phyloP scores from a whole-genome alignment of 2,113 vertebrate genomes.

The Strix uralensis region DNA sequence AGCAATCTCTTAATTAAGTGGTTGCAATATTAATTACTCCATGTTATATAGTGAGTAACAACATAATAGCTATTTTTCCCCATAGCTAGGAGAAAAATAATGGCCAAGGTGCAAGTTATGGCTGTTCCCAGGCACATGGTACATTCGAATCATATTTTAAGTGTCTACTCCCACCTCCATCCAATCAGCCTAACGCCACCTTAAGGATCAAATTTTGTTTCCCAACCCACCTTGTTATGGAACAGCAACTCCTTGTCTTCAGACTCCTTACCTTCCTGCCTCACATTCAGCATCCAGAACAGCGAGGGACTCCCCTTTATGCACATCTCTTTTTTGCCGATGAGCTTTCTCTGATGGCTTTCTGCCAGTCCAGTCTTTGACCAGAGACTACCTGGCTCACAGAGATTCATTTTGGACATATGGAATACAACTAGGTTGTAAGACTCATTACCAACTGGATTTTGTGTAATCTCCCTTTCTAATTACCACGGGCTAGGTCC shows the following conservation, averaged over 20 bases:
- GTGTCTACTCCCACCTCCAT: background rate
- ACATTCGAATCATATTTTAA: background rate
- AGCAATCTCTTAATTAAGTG: background rate
- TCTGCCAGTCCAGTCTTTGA: background rate
- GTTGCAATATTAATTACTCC: background rate
- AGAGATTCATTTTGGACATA: background rate
- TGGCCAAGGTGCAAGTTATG: background rate
- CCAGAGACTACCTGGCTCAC: background rate
- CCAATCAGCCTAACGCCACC: background rate
- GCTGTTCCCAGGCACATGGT: background rate
- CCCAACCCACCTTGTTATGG: background rate
- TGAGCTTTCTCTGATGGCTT: background rate
- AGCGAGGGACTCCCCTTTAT: background rate
- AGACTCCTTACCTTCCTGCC: background rate
- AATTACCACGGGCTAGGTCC: background rate
- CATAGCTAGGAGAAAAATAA: conserved; percentile 4
- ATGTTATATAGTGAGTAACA: background rate
- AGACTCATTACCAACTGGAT: background rate
- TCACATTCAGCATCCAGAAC: background rate
- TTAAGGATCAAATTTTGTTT: background rate
- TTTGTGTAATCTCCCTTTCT: background rate
- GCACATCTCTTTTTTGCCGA: background rate
- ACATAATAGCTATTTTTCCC: conserved; percentile 8
- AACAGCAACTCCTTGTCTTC: background rate
- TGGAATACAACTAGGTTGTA: background rate